Base-by-base conservation (phyloP, 2,797 vertebrate genomes). In the Sebastes hubbsi region DNA sequence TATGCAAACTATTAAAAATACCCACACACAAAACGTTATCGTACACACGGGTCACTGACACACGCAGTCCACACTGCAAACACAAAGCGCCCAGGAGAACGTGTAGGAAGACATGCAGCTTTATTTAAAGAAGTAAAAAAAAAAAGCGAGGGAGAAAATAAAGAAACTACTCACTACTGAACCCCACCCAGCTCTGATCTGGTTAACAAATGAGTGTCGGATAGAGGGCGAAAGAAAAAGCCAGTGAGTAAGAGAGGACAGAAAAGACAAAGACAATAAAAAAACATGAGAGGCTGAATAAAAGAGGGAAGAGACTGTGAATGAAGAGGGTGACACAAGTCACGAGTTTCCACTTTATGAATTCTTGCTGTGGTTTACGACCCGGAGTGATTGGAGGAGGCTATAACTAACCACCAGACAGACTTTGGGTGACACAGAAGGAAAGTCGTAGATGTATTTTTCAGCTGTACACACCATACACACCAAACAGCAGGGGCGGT, bases 161-260 rank as follows among this genome's bases (percentile, higher is more conserved):
- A 81, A 84, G 84, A 80, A 87, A 70, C 73, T 75, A 60, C 68
- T 82, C 79, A 82, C 65, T 79, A 84, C 80, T 84, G 78, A 89
- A 82, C 91, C 89, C 86, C 92, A 91, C 91, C 92, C 92, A 79
- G 76, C 70, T 80, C 79, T 87, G 82, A 89, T 85, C 78, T 66
- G 78, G 72, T 77, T 84, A 87, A 90, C 81, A 77, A 88, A 72
- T 38, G 78, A 86, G 77, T 84, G 60, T 68, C 80, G 84, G 79
- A 65, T 16, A 30, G 56, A 65, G 62, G 42, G 64, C 29, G 67
- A 61, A 64, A 63, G 71, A 78, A 75, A 78, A 79, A 54, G 46
- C 32, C 24, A 73, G 64, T 36, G 62, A 81, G 59, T 24, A 29
- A 72, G 64, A 84, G 34, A 75, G 46, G 72, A 76, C 54, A 77